These are phyloP conservation scores for Pituophis catenifer DNA, from an alignment of 2,113 vertebrate genomes.

Conservation along the genomic window DNA sequence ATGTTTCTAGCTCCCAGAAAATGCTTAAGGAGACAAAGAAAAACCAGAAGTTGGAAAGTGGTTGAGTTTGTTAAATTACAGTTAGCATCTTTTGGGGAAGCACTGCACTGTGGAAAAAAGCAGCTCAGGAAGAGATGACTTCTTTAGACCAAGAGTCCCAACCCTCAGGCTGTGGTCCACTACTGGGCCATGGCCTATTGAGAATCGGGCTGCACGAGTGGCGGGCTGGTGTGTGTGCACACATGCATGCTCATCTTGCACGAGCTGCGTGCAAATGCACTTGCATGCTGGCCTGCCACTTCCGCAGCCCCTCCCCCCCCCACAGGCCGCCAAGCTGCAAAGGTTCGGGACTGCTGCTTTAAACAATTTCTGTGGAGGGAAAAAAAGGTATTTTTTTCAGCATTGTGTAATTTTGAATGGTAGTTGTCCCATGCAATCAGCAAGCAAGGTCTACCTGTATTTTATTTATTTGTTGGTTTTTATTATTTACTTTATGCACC, in stretches of 20 bases:
- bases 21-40: neutral
- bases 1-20: neutral
- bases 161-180: neutral
- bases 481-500: neutral
- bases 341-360: neutral
- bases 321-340: neutral
- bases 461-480: neutral
- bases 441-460: neutral
- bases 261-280: neutral
- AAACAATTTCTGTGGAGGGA: neutral
- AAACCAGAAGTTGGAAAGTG: neutral
- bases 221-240: neutral
- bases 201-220: rapidly evolving
- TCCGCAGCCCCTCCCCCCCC: rapidly evolving
- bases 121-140: neutral
- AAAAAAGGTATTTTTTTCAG: neutral
- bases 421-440: neutral
- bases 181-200: neutral
- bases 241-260: neutral
- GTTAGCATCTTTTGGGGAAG: neutral
- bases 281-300: neutral
- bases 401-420: neutral
- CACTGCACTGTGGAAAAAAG: neutral
- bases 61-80: neutral
- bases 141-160: neutral